Base-by-base conservation (phyloP, 2,888 invertebrate species). In the Apamea monoglypha region DNA sequence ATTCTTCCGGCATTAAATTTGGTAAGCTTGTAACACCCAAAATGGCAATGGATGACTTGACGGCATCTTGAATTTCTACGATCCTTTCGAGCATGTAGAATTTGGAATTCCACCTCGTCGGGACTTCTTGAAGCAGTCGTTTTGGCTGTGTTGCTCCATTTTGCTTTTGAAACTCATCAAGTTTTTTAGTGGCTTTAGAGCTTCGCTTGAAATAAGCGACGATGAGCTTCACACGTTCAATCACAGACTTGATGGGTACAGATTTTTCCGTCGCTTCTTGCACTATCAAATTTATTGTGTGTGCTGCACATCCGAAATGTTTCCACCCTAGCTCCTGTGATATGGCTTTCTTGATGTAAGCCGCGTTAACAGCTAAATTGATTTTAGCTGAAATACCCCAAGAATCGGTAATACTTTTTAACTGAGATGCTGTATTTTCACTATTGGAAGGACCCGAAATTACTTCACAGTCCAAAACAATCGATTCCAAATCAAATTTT, bases 261-360 rank as follows among this genome's bases (percentile, higher is more conserved):
- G 61, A 76, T 76, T 73, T 56, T 50, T 71, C 71, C 44, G 84
- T 53, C 18, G 82, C 87, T 40, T 75, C 70, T 81, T 86, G 83
- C 36, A 83, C 86, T 36, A 86, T 70, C 21, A 88, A 80, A 83
- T 89, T 88, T 32, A 88, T 66, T 67, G 78, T 83, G 59, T 87
- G 88, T 40, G 84, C 82, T 61, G 74, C 83, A 80, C 86, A 87
- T 16, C 86, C 83, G 50, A 73, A 88, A 82, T 87, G 86, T 29
- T 68, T 59, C 74, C 78, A 82, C 59, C 74, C 70, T 56, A 86
- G 61, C 36, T 83, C 75, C 64, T 61, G 56, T 40, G 83, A 83
- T 2, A 83, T 85, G 32, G 70, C 71, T 70, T 77, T 68, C 74
- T 63, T 67, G 25, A 87, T 86, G 53, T 88, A 85, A n/a, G 82